Base-by-base conservation (phyloP, 2,797 vertebrate genomes). In the Xenops minutus region DNA sequence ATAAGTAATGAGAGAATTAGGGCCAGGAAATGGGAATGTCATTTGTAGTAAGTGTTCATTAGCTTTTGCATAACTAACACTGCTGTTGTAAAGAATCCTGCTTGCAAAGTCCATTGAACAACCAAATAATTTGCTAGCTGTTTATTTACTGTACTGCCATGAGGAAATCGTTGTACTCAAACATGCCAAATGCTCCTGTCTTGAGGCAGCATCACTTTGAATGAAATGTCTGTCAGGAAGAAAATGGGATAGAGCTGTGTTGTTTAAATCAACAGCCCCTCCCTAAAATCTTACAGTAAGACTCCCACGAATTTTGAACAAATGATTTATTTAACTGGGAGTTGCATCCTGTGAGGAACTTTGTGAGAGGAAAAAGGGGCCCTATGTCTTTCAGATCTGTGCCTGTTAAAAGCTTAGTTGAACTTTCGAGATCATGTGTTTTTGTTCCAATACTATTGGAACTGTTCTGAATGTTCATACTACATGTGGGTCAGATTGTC, bases 1-100 rank as follows among this genome's bases (percentile, higher is more conserved):
- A 81, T 90, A 89, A 95, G 18, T 86, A 84, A 92, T 91, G 66
- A 87, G 55, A 88, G 39, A 92, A 92, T 93, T 95, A 88, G 87
- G 71, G 46, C 37, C 32, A 83, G 61, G 81, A 93, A 79, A 71
- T 63, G 58, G 49, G 64, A 92, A 69, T 73, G 68, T 81, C 92
- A 84, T 85, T 90, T 86, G 81, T 80, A 52, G 37, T 83, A 94
- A 76, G 61, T 71, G 55, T 83, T 92, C 23, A 89, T 73, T 94
- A 88, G 24, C 37, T 78, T 92, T 93, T 94, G 52, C 62, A 96
- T 94, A 95, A 93, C 82, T 94, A 87, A 83, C 37, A 12, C 27
- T 83, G 30, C 49, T 76, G 7, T 62, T 85, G 24, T 90, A 88
- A 49, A 67, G 69, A 67, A 36, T 92, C 69, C 89, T 88, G 63